Evolutionary conservation across 2,888 invertebrate genomes (phyloP), one percentile per base, ranked within the genome.

Genomic region (Latrodectus elegans): DNA sequence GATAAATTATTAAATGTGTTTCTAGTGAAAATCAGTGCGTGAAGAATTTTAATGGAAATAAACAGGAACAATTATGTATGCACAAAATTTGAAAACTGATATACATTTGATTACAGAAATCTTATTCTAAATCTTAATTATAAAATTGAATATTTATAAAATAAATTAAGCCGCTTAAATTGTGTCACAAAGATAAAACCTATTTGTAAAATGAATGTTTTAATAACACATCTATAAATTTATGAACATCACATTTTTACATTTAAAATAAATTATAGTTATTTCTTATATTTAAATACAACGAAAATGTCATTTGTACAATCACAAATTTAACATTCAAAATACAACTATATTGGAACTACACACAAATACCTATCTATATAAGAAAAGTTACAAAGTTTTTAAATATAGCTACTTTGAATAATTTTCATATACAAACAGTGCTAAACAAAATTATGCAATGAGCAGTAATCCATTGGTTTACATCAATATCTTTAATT

Each of bases 381-480:
- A 70, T 38, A 73, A 78, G 67, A 77, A 68, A 78, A 78, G 53
- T 73, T 78, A 78, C 60, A 73, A 73, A 79, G 49, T 52, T 52
- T 68, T 67, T 60, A 68, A 78, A 78, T 52, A 15, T 73, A 67
- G 55, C 84, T 84, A 84, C 84, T 84, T 84, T 84, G 84, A 84
- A 67, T 76, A 78, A 78, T 71, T 73, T 84, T 67, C 78, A 78
- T 84, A 49, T 84, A 78, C 78, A 84, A 78, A 78, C 65, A 26
- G 78, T 84, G 84, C 84, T 64, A 84, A 84, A 78, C 53, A 76
- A 84, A 71, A 49, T 70, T 77, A 76, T 65, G 38, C 72, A 65
- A 65, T 84, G 78, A 78, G 78, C 78, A 67, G 73, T 84, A 84
- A 77, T 74, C 78, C 14, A 84, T 65, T 84, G 71, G 22, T 60